A percentile compares a stretch with the other conserved stretches of the same genome.
phyloP scores from a whole-genome alignment of 2,888 invertebrate genomes.

The Rotaria sp. region DNA sequence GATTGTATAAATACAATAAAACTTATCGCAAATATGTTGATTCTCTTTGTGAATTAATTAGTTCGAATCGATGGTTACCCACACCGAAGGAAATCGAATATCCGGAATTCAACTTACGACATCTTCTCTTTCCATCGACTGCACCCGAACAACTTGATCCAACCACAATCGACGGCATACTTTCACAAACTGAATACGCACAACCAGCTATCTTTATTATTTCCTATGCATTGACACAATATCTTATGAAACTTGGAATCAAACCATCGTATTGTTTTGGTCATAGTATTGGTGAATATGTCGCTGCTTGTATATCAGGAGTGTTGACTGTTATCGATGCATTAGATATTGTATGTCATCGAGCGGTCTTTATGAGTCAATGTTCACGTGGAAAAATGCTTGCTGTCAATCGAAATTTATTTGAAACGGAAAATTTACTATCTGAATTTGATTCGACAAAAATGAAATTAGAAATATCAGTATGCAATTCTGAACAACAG shows the following conservation, averaged over 20 bases:
- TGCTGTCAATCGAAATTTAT: constrained; percentile 7
- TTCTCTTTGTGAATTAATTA: neutral
- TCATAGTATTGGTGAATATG: constrained; percentile 34
- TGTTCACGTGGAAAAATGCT: constrained; percentile 32
- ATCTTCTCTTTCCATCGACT: neutral
- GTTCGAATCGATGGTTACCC: neutral
- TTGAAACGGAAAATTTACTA: neutral
- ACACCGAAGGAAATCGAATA: neutral
- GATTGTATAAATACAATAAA: constrained; percentile 40
- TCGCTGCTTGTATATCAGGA: constrained; percentile 43
- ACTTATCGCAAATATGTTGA: constrained; percentile 40
- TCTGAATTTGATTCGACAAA: neutral
- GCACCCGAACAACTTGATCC: neutral
- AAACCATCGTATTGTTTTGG: neutral
- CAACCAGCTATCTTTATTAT: neutral
- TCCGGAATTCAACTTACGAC: neutral
- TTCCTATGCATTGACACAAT: constrained; percentile 1
- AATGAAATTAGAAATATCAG: neutral
- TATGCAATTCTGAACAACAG: neutral
- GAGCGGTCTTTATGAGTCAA: constrained; percentile 28
- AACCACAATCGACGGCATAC: neutral
- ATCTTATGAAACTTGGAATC: constrained; percentile 29
- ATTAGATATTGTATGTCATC: neutral
- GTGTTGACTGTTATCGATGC: constrained; percentile 41
- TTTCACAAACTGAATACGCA: constrained; percentile 10